Evolutionary conservation across 2,888 invertebrate species (phyloP), one percentile per base, ranked within the genome.

Genomic region (Dione vanillae): DNA sequence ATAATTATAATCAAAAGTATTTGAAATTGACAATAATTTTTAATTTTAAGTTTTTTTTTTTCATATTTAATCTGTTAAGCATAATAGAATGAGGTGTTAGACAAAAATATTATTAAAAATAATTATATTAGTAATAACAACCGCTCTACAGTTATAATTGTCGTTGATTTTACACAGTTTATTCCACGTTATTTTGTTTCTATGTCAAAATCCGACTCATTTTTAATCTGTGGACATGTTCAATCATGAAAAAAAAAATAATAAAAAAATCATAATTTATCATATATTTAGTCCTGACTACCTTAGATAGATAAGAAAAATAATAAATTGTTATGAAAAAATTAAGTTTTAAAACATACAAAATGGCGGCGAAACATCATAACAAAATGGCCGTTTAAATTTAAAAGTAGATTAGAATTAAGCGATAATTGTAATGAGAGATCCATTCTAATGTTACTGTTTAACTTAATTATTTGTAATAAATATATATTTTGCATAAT

Each of bases 91-190:
- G 35, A 51, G 43, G 47, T 45, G 37, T 65, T 37, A 66, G 52
- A 43, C 40, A 58, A 41, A n/a, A 65, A 65, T 49, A 11, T 40
- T 16, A 37, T 27, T 27, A 27, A 3, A 27, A 3, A 27, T n/a
- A n/a, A n/a, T n/a, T n/a, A n/a, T n/a, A 27, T 27, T 27, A 27
- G 5, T 27, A 27, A 77, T 77, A 73, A 72, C 62, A 75, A 37
- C 37, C 49, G 69, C 73, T 54, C 54, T 54, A 54, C 61, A 56
- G 54, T 77, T n/a, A 56, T 56, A 56, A 72, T 64, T 70, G 35
- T 74, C 75, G 78, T 78, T 78, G 75, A 78, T 72, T 78, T 78
- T 78, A 54, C 66, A 72, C 61, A 78, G 73, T 78, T 78, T 78
- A 77, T 77, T 58, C 37, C 59, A 75, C 56, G 66, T 58, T 67